Conservation (phyloP, 2,113 vertebrate species). For the Aphyosemion australe region DNA sequence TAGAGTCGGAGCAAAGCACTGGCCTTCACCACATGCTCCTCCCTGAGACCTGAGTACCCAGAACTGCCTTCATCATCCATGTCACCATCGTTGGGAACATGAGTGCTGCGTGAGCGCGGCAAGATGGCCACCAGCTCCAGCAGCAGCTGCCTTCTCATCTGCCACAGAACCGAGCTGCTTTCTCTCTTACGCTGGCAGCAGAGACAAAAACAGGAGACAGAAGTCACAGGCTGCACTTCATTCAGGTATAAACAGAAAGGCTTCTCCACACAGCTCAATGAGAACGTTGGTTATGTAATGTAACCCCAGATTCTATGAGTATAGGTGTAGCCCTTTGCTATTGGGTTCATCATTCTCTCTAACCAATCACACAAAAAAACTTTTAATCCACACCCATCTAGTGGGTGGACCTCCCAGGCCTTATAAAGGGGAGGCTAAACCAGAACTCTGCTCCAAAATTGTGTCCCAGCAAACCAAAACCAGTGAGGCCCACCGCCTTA, state of each 20-base stretch:
- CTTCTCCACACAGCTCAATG: neutral
- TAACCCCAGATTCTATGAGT: too few species aligned
- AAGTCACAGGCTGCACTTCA: neutral
- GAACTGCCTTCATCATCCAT: constrained; percentile 80
- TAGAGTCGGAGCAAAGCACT: constrained; percentile 93
- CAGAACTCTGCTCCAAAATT: too few species aligned
- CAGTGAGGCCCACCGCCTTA: too few species aligned
- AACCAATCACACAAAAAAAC: too few species aligned
- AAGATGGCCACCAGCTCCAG: constrained; percentile 95
- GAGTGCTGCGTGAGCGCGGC: constrained; percentile 89
- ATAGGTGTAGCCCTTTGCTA: too few species aligned
- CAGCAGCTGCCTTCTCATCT: constrained; percentile 96
- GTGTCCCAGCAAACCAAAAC: too few species aligned
- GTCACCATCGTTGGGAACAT: constrained; percentile 82
- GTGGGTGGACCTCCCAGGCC: too few species aligned
- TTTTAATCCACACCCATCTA: too few species aligned
- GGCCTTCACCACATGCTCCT: constrained; percentile 97
- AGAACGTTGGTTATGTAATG: neutral
- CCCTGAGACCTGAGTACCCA: constrained; percentile 90
- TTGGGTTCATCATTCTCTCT: too few species aligned
- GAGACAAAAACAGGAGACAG: neutral
- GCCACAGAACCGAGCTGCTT: constrained; percentile 95
- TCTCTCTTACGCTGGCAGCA: constrained; percentile 88
- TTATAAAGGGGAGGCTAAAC: too few species aligned
- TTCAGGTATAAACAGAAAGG: neutral